Evolutionary conservation across 1,140 invertebrate species (phyloP).

Genomic region (Drosophila athabasca): DNA sequence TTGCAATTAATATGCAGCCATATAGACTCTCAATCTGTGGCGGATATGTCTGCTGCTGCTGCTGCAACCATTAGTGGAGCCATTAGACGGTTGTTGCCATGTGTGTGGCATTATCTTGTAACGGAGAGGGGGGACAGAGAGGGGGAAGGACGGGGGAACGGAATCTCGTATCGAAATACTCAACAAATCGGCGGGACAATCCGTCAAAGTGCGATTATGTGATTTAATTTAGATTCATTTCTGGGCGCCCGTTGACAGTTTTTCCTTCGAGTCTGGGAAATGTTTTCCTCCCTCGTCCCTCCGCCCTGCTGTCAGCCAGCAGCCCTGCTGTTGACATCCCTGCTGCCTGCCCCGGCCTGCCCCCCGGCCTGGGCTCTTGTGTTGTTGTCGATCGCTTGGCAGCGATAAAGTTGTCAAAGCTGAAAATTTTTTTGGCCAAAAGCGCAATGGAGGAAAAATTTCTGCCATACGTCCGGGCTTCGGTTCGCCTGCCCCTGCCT

Average conservation of each 20-base stretch:
- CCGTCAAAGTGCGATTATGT: slow-evolving; percentile 69
- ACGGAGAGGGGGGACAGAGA: slow-evolving; percentile 14
- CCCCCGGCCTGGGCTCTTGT: neutral
- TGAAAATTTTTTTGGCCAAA: slow-evolving; percentile 47
- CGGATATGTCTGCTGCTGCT: slow-evolving; percentile 20
- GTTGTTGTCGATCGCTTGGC: slow-evolving; percentile 74
- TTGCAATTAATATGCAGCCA: slow-evolving; percentile 70
- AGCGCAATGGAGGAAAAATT: slow-evolving; percentile 51
- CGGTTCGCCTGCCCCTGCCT: slow-evolving; percentile 7
- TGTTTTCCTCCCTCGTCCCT: slow-evolving; percentile 34
- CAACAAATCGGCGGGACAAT: slow-evolving; percentile 48
- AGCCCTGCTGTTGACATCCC: slow-evolving; percentile 41
- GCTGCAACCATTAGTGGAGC: slow-evolving; percentile 24
- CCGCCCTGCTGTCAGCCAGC: slow-evolving; percentile 39
- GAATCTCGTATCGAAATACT: neutral
- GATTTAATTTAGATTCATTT: slow-evolving; percentile 80
- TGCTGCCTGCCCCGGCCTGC: neutral
- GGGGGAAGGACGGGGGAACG: slow-evolving; percentile 48
- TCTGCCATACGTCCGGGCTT: slow-evolving; percentile 14
- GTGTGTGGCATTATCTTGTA: slow-evolving; percentile 53
- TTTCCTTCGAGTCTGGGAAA: slow-evolving; percentile 65
- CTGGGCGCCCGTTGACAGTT: slow-evolving; percentile 59
- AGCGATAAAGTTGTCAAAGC: slow-evolving; percentile 79
- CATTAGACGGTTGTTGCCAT: slow-evolving; percentile 34
- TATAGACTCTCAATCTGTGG: slow-evolving; percentile 20